These are phyloP conservation scores for Platichthys flesus DNA, from an alignment of 2,113 vertebrate species.

Conservation along the genomic window DNA sequence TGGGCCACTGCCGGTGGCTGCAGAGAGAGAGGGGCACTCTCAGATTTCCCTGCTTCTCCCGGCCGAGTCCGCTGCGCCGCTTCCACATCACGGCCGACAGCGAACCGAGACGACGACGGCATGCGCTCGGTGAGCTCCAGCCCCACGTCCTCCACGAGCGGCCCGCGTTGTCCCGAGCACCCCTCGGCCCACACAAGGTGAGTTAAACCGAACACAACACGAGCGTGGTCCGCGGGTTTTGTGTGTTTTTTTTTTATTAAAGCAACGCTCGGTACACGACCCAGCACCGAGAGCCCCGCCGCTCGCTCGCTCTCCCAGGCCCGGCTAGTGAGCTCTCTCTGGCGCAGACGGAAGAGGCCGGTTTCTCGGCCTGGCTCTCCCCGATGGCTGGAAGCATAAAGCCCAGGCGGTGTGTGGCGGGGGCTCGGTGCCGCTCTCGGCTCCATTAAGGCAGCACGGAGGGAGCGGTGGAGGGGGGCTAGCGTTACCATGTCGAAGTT, in stretches of 20 bases:
- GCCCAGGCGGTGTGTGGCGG: slow-evolving; percentile 43
- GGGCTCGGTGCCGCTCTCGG: slow-evolving; percentile 27
- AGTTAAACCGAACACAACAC: slow-evolving; percentile 53
- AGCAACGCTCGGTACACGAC: slow-evolving; percentile 36
- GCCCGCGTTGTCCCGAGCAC: background rate
- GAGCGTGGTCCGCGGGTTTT: background rate
- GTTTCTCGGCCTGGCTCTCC: slow-evolving; percentile 61
- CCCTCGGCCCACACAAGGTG: slow-evolving; percentile 56
- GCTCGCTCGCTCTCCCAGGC: slow-evolving; percentile 64
- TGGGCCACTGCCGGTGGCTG: slow-evolving; percentile 62
- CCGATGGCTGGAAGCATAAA: slow-evolving; percentile 49
- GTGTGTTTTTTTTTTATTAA: slow-evolving; percentile 13
- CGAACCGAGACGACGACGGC: slow-evolving; percentile 50
- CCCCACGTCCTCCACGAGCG: background rate
- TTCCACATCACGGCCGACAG: slow-evolving; percentile 69
- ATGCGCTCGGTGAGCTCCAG: slow-evolving; percentile 37
- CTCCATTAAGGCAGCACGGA: slow-evolving; percentile 6
- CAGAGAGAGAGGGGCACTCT: slow-evolving; percentile 74
- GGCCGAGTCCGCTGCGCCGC: slow-evolving; percentile 66
- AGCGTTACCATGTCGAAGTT: slow-evolving; percentile 50
- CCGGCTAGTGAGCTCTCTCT: slow-evolving; percentile 64
- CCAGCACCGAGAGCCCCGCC: slow-evolving; percentile 27
- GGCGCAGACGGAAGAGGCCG: slow-evolving; percentile 73
- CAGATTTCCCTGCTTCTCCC: slow-evolving; percentile 76
- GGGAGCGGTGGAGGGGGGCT: background rate